Evolutionary conservation across 1,140 invertebrate genomes (phyloP), one percentile per base, ranked within the genome.

Genomic region (Diorhabda carinulata): DNA sequence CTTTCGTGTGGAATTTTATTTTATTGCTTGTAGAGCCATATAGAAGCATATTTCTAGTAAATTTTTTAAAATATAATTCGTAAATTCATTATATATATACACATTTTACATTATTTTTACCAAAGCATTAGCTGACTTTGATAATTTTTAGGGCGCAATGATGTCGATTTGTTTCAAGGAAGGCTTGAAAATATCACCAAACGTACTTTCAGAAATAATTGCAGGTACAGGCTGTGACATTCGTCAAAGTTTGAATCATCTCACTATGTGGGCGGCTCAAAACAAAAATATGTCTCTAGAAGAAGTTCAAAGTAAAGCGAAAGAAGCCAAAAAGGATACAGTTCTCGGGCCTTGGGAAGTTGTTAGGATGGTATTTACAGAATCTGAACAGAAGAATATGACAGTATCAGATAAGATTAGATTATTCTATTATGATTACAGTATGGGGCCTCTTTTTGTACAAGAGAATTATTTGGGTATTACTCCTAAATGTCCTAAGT

Each of bases 391-490:
- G 73, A 90, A 90, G 74, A 85, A 82, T 1, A 97, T 96, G 93
- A 88, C 82, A 9, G 83, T 96, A 2, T 83, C 89, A 74, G 94
- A 98, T 75, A 98, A 96, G 82, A 90, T 89, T 60, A 91, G 94
- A 78, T 82, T 99, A 57, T 99, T 99, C 83, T 99, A 99, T 83
- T 90, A 95, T 73, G 98, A 99, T 84, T 99, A 99, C 82, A 96
- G 89, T 77, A 87, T 99, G 68, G 90, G 90, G 3, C 94, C 97
- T 5, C 84, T 99, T 25, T 99, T 99, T 84, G 94, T 99, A 0
- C 96, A 99, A 79, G 97, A 99, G 81, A 99, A 99, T 84, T 99
- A 99, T 84, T 83, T 94, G 1, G 86, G 85, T 63, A 91, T 92
- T 0, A 77, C 81, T 9, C 92, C 93, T 43, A 70, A 72, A 6